A percentile compares a stretch with the other conserved stretches of the same genome.
Conservation (phyloP, 2,888 invertebrate species). For the Pachydiplax longipennis region DNA sequence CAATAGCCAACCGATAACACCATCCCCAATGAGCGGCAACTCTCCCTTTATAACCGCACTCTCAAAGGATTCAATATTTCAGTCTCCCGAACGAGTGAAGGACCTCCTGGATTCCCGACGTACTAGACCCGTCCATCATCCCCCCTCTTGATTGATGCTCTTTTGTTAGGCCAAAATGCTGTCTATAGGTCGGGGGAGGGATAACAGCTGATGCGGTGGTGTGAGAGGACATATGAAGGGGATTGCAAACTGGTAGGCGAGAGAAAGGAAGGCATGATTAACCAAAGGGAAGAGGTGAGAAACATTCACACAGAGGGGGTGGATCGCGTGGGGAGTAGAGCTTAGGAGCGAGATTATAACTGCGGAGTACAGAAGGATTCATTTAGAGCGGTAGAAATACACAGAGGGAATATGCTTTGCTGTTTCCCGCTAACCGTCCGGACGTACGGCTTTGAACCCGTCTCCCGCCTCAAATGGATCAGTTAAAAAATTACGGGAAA, state of each 20-base stretch:
- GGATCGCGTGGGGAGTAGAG: background rate
- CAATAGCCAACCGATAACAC: background rate
- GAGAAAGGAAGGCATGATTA: background rate
- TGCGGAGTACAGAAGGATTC: background rate
- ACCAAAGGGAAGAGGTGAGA: background rate
- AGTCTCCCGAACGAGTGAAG: background rate
- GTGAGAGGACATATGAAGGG: background rate
- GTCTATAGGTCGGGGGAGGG: background rate
- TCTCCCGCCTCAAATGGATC: background rate
- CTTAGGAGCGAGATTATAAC: background rate
- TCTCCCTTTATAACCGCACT: background rate
- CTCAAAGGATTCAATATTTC: conserved; percentile 29
- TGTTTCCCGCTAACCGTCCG: conserved; percentile 1
- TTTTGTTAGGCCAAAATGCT: conserved; percentile 21
- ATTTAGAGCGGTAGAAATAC: background rate
- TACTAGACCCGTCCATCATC: background rate
- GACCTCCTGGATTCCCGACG: background rate
- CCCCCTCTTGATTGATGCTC: conserved; percentile 11
- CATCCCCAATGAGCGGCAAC: background rate
- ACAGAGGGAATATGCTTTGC: conserved; percentile 5
- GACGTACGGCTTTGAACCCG: background rate
- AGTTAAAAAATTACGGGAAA: too few species aligned
- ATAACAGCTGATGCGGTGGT: background rate
- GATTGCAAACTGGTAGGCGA: background rate
- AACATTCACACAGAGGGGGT: background rate